Percentiles rank a stretch among this genome's conserved stretches.
Evolutionary conservation across 30 jellyfish, hydroid and myxozoan species (phyloP).

Genomic region (Pseudorhiza aurosa): DNA sequence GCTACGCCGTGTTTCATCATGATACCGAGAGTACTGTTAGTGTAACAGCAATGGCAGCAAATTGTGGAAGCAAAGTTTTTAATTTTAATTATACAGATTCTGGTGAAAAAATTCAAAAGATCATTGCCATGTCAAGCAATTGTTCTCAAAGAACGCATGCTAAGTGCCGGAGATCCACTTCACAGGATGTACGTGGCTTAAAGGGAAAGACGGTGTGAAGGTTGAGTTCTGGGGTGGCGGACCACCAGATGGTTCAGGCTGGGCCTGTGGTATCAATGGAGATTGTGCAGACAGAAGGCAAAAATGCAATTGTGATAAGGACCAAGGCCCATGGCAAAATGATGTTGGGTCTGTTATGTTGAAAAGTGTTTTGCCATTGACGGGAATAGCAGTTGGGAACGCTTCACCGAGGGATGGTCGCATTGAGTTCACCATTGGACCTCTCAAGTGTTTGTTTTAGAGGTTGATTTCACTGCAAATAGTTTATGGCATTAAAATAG

Average conservation of each 20-base stretch:
- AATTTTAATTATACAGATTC: neutral
- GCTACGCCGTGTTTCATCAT: conserved; percentile 29
- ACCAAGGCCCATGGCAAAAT: neutral
- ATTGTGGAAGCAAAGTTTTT: neutral
- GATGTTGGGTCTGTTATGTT: conserved; percentile 25
- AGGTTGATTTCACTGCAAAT: no score
- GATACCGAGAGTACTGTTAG: conserved; percentile 6
- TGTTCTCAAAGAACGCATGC: conserved; percentile 12
- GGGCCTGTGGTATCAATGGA: conserved; percentile 5
- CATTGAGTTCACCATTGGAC: conserved; percentile 18
- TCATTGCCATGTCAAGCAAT: conserved; percentile 4
- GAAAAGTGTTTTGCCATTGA: conserved; percentile 29
- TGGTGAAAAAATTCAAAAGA: neutral
- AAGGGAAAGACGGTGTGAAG: conserved; percentile 7
- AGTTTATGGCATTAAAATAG: no score
- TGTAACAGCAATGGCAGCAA: neutral
- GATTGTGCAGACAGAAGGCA: neutral
- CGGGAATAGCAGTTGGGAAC: conserved; percentile 49
- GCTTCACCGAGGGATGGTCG: neutral
- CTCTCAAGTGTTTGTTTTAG: conserved; percentile 33
- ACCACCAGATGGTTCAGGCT: conserved; percentile 18
- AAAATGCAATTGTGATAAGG: conserved; percentile 26
- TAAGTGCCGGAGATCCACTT: neutral
- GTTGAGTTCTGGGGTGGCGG: conserved; percentile 40
- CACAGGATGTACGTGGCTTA: conserved; percentile 16